phyloP scores from a whole-genome alignment of 2,113 vertebrate genomes.

The Chaenocephalus aceratus region DNA sequence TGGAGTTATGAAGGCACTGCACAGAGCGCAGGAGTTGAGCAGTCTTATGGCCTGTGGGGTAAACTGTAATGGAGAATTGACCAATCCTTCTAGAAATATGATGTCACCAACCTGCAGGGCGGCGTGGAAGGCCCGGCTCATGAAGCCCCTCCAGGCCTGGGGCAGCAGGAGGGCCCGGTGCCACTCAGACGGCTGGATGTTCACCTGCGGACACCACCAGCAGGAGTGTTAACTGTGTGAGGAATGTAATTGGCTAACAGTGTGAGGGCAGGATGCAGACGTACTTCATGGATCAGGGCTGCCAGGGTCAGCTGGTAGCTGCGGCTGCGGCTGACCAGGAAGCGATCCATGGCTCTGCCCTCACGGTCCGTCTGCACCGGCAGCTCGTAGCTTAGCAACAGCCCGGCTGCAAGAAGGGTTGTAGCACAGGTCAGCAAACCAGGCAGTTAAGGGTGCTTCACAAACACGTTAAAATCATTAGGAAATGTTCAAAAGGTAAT shows the following conservation, averaged over 20 bases:
- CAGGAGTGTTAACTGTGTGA: neutral
- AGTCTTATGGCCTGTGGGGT: too few species aligned
- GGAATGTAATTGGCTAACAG: neutral
- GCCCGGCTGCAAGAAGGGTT: slow-evolving; percentile 84
- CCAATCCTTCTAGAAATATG: neutral
- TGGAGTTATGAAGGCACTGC: too few species aligned
- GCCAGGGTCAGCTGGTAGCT: slow-evolving; percentile 92
- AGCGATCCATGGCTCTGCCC: slow-evolving; percentile 89
- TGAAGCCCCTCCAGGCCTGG: slow-evolving; percentile 92
- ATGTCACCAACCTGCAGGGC: slow-evolving; percentile 88
- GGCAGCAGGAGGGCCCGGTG: slow-evolving; percentile 91
- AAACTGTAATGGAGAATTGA: neutral
- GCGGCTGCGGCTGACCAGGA: slow-evolving; percentile 89
- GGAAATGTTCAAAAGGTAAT: too few species aligned
- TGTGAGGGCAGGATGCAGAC: neutral
- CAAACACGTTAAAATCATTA: too few species aligned
- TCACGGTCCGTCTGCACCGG: slow-evolving; percentile 90
- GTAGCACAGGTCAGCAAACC: too few species aligned
- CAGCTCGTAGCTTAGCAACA: slow-evolving; percentile 92
- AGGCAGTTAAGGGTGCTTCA: too few species aligned
- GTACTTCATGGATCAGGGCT: slow-evolving; percentile 92
- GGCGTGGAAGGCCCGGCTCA: slow-evolving; percentile 90
- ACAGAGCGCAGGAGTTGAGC: too few species aligned
- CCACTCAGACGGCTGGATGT: slow-evolving; percentile 96
- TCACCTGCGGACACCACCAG: slow-evolving; percentile 84